A percentile compares a stretch with the other conserved stretches of the same genome.
Conservation (phyloP, 2,113 vertebrate genomes). For the Mustela lutreola region DNA sequence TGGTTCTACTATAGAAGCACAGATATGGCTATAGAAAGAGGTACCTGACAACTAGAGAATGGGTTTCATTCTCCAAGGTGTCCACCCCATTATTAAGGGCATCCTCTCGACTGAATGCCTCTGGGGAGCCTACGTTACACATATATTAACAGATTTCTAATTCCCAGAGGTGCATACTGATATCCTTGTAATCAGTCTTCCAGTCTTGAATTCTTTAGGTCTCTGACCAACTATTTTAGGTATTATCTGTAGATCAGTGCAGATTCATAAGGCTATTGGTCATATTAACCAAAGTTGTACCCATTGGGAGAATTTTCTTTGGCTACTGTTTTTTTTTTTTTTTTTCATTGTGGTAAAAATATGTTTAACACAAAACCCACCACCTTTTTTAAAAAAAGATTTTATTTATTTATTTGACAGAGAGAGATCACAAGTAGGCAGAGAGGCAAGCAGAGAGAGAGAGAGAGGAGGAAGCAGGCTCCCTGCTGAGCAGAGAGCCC, state of each 20-base stretch:
- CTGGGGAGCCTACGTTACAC: neutral
- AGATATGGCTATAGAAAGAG: neutral
- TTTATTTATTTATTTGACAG: too few species aligned
- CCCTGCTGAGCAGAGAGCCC: too few species aligned
- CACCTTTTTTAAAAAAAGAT: neutral
- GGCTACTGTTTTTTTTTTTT: neutral
- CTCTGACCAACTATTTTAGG: neutral
- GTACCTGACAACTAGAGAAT: neutral
- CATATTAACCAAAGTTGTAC: neutral
- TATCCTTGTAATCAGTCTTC: neutral
- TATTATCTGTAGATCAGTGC: neutral
- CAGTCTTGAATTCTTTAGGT: neutral
- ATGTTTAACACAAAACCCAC: neutral
- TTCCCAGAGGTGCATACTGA: neutral
- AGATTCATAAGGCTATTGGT: neutral
- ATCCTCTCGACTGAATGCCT: neutral
- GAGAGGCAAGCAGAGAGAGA: too few species aligned
- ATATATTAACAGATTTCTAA: neutral
- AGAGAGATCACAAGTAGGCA: too few species aligned
- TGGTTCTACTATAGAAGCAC: neutral
- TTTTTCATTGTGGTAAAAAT: neutral
- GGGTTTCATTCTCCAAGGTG: too few species aligned
- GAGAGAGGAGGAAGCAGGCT: too few species aligned
- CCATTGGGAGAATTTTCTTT: neutral
- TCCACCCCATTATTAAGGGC: neutral